phyloP scores from a whole-genome alignment of 2,888 invertebrate species.

The Idaea dimidiata region DNA sequence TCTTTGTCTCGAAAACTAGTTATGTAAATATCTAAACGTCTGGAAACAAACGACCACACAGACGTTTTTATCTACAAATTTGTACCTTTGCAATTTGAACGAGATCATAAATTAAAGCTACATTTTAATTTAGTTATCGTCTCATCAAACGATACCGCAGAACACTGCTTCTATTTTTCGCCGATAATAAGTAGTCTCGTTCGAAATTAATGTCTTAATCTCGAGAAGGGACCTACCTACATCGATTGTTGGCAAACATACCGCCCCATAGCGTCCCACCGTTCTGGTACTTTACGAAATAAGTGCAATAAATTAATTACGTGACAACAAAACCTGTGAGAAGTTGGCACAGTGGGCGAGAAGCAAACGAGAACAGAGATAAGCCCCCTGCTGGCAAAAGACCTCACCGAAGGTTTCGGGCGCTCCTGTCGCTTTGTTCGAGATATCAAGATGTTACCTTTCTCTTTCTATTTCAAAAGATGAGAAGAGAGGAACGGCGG shows the following conservation, averaged over 20 bases:
- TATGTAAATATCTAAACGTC: conserved; percentile 23
- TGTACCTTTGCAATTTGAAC: conserved; percentile 30
- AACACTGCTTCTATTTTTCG: conserved; percentile 50
- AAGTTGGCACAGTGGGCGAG: conserved; percentile 62
- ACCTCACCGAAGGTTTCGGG: conserved; percentile 62
- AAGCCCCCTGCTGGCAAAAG: conserved; percentile 64
- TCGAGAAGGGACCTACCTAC: conserved; percentile 68
- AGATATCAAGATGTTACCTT: conserved; percentile 60
- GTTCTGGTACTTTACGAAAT: conserved; percentile 50
- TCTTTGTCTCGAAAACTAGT: conserved; percentile 29
- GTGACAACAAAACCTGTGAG: conserved; percentile 71
- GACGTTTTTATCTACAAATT: conserved; percentile 29
- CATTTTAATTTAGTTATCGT: conserved; percentile 46
- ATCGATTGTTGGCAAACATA: conserved; percentile 61
- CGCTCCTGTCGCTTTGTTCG: conserved; percentile 70
- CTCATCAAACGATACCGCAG: conserved; percentile 58
- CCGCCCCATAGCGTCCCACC: conserved; percentile 61
- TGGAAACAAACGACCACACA: conserved; percentile 20
- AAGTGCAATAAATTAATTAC: conserved; percentile 77
- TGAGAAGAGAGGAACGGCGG: conserved; percentile 50
- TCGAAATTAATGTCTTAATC: conserved; percentile 71
- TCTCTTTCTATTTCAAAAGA: conserved; percentile 37
- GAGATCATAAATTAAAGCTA: conserved; percentile 33
- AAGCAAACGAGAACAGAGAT: conserved; percentile 43
- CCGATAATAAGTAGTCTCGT: conserved; percentile 27